phyloP scores from a whole-genome alignment of 2,888 invertebrate species.

The Polydrusus cervinus region DNA sequence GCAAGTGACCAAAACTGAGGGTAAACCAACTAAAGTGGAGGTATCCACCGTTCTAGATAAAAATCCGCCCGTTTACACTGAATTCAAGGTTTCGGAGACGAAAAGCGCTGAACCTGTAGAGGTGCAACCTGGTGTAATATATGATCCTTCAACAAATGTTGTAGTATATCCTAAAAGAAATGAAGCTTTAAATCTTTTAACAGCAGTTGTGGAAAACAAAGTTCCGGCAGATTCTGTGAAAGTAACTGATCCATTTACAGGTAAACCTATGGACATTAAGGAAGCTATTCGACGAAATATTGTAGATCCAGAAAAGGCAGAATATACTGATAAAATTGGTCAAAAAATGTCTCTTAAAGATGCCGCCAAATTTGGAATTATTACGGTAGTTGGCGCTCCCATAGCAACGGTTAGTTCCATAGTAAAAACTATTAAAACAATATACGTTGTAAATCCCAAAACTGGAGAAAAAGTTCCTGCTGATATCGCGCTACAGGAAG shows the following conservation, averaged over 20 bases:
- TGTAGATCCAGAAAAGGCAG: conserved; percentile 81
- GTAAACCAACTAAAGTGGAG: conserved; percentile 83
- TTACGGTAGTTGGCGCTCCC: conserved; percentile 84
- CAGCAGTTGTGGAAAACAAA: conserved; percentile 85
- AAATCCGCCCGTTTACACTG: conserved; percentile 71
- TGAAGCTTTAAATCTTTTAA: conserved; percentile 81
- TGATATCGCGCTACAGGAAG: conserved; percentile 86
- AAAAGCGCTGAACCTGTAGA: conserved; percentile 79
- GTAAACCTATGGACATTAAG: conserved; percentile 78
- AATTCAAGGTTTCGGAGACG: conserved; percentile 72
- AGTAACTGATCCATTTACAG: conserved; percentile 81
- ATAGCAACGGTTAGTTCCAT: conserved; percentile 81
- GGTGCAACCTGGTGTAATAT: conserved; percentile 82
- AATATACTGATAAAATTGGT: conserved; percentile 80
- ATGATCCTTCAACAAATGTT: conserved; percentile 84
- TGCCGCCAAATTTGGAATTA: conserved; percentile 85
- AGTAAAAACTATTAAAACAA: conserved; percentile 75
- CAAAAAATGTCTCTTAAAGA: conserved; percentile 81
- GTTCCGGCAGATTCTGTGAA: conserved; percentile 80
- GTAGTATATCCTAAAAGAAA: conserved; percentile 83
- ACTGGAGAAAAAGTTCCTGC: conserved; percentile 87
- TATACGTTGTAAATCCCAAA: conserved; percentile 83
- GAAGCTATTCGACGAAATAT: conserved; percentile 87
- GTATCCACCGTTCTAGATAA: conserved; percentile 75
- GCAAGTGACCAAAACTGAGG: conserved; percentile 82